These are phyloP conservation scores for Yasuhikotakia modesta DNA, from an alignment of 2,797 vertebrate genomes.

Conservation along the genomic window DNA sequence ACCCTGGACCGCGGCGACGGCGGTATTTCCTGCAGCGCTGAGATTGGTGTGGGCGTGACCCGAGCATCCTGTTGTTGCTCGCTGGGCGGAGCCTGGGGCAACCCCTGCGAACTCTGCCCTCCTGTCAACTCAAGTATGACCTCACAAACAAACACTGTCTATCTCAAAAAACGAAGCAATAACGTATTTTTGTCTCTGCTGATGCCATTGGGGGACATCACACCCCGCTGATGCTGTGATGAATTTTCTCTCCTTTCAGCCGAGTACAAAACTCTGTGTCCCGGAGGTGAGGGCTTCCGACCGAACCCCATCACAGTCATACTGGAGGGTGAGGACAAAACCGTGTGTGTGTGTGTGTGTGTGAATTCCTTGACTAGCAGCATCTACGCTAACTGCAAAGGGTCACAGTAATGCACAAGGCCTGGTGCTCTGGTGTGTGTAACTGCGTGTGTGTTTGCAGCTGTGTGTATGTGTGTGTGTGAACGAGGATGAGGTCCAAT, in stretches of 20 bases:
- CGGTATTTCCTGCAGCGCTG: constrained; percentile 87
- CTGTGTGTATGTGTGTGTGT: constrained; percentile 12
- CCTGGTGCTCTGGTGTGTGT: constrained; percentile 15
- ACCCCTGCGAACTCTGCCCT: constrained; percentile 92
- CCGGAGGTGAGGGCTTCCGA: constrained; percentile 91
- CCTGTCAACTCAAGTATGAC: constrained; percentile 87
- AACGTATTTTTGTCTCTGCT: no score
- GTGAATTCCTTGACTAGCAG: constrained; percentile 23
- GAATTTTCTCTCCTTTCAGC: constrained; percentile 70
- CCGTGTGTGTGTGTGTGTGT: constrained; percentile 29
- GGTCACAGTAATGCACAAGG: neutral
- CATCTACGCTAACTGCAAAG: constrained; percentile 23
- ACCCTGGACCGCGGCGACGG: constrained; percentile 84
- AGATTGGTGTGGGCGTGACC: constrained; percentile 89
- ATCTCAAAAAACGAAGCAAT: no score
- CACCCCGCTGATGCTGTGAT: neutral
- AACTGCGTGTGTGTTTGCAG: constrained; percentile 18
- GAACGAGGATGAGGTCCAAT: neutral
- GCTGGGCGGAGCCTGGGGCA: constrained; percentile 89
- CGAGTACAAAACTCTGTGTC: constrained; percentile 93
- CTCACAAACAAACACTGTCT: no score
- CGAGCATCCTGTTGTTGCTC: constrained; percentile 93
- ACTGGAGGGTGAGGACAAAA: constrained; percentile 83
- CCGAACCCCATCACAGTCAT: constrained; percentile 94
- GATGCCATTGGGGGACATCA: neutral